phyloP scores from a whole-genome alignment of 2,113 vertebrate genomes.

The Collichthys lucidus region DNA sequence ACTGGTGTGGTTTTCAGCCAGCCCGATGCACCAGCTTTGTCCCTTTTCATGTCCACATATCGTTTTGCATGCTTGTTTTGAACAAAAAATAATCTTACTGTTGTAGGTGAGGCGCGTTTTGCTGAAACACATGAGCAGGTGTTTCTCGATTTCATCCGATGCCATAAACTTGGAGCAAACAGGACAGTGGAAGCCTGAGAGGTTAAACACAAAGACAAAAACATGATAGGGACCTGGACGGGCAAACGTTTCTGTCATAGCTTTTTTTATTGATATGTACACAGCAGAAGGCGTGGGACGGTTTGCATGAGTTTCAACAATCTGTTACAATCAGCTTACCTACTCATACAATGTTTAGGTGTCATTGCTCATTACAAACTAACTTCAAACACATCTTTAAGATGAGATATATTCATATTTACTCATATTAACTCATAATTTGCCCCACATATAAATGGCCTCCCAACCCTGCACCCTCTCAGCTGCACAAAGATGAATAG shows the following conservation, averaged over 20 bases:
- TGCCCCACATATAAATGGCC: slow-evolving; percentile 9
- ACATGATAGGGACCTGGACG: slow-evolving; percentile 37
- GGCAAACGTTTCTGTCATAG: background rate
- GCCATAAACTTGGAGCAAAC: slow-evolving; percentile 96
- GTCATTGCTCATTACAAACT: background rate
- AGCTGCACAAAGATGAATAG: slow-evolving; percentile 56
- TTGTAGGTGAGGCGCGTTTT: slow-evolving; percentile 97
- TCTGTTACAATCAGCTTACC: slow-evolving; percentile 24
- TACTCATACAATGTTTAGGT: background rate
- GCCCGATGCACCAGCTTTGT: background rate
- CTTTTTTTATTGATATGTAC: slow-evolving; percentile 39
- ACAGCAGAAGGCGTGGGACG: slow-evolving; percentile 38
- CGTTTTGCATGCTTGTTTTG: background rate
- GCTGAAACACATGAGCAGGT: slow-evolving; percentile 97
- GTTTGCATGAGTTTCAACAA: slow-evolving; percentile 6
- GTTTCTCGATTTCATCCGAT: slow-evolving; percentile 95
- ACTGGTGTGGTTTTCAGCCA: background rate
- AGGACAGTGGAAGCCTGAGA: slow-evolving; percentile 94
- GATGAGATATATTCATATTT: background rate
- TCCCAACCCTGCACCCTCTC: slow-evolving; percentile 21
- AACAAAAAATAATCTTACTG: slow-evolving; percentile 85
- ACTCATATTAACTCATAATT: slow-evolving; percentile 14
- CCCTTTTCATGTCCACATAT: background rate
- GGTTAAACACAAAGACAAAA: slow-evolving; percentile 45
- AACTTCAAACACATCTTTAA: background rate